A percentile compares a stretch with the other conserved stretches of the same genome.
Evolutionary conservation across 2,113 vertebrate genomes (phyloP).

Genomic region (Phrynosoma platyrhinos): DNA sequence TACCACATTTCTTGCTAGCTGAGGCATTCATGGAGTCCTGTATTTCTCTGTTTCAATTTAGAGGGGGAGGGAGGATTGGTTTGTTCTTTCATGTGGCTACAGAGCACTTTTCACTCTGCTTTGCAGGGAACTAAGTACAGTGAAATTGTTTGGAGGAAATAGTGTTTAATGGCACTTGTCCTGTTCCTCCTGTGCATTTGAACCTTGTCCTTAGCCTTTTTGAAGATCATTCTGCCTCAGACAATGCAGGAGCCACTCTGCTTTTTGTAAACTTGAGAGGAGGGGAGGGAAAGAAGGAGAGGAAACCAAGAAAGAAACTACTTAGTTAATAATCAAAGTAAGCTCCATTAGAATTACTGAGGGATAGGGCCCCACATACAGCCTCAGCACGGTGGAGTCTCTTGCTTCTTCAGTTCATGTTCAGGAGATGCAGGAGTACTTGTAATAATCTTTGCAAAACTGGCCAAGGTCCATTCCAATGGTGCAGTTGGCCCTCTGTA

Average conservation of each 20-base stretch:
- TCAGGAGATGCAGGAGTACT: background rate
- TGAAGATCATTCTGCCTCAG: background rate
- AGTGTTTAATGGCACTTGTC: background rate
- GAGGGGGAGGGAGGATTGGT: constrained; percentile 5
- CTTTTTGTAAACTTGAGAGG: background rate
- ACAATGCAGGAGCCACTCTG: background rate
- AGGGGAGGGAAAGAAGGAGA: background rate
- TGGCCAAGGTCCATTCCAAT: background rate
- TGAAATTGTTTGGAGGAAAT: background rate
- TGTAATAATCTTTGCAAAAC: background rate
- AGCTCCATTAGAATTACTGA: background rate
- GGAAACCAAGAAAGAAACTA: background rate
- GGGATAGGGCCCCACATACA: background rate
- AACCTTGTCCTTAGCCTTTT: background rate
- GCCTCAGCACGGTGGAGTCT: background rate
- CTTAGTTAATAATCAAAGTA: background rate
- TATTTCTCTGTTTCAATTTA: background rate
- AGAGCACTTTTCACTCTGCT: background rate
- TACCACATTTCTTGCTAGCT: background rate
- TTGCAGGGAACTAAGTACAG: background rate
- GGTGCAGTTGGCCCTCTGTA: no score
- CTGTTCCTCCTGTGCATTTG: background rate
- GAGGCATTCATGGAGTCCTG: background rate
- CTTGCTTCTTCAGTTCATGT: background rate
- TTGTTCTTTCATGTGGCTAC: background rate